phyloP scores from a whole-genome alignment of 2,888 invertebrate genomes.

The Aporophyla lueneburgensis region DNA sequence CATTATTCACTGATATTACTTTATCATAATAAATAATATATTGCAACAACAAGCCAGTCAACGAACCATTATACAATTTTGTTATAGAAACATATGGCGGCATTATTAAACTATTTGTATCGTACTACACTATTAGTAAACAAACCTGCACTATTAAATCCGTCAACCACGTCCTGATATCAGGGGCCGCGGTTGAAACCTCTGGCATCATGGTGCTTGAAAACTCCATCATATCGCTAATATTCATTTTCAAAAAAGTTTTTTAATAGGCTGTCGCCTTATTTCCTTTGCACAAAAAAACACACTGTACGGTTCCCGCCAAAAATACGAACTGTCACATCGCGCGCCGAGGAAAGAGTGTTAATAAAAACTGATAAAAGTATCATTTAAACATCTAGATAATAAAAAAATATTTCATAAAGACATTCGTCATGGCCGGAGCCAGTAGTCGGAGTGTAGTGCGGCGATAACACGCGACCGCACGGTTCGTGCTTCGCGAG shows the following conservation, averaged over 20 bases:
- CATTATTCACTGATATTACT: constrained; percentile 27
- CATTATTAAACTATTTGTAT: constrained; percentile 30
- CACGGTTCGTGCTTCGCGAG: constrained; percentile 70
- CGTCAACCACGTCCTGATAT: constrained; percentile 81
- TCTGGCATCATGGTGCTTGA: constrained; percentile 66
- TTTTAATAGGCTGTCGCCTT: constrained; percentile 48
- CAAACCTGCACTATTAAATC: constrained; percentile 81
- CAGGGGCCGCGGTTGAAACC: constrained; percentile 72
- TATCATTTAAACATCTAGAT: constrained; percentile 79
- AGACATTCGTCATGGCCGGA: constrained; percentile 60
- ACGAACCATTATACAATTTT: constrained; percentile 57
- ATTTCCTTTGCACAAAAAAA: constrained; percentile 58
- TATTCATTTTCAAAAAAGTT: constrained; percentile 73
- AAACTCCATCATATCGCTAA: constrained; percentile 71
- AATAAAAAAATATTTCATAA: constrained; percentile 70
- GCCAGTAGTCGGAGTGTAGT: constrained; percentile 53
- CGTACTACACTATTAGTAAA: constrained; percentile 50
- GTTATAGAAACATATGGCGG: constrained; percentile 44
- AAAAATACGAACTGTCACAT: constrained; percentile 73
- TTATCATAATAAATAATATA: constrained; percentile 45
- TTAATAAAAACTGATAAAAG: constrained; percentile 75
- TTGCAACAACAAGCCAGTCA: constrained; percentile 46
- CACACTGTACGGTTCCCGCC: constrained; percentile 66
- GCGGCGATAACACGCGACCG: constrained; percentile 75
- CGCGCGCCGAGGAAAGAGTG: constrained; percentile 65